A percentile compares a stretch with the other conserved stretches of the same genome.
These are phyloP conservation scores for Scaptomyza cyrtandrae DNA, from an alignment of 2,888 invertebrate species.

Conservation along the genomic window DNA sequence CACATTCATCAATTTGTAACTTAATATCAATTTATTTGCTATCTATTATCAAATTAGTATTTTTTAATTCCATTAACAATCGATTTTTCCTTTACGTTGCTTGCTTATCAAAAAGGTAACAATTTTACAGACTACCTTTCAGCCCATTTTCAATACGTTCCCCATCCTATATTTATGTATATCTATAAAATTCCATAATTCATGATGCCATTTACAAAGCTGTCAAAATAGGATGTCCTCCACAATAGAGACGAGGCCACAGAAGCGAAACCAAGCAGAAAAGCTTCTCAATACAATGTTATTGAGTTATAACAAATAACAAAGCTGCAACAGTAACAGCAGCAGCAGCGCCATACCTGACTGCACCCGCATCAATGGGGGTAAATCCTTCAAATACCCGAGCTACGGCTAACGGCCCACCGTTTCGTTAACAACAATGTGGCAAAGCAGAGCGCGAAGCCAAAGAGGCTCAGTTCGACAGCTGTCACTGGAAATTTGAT, in stretches of 20 bases:
- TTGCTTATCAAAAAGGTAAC: not conserved
- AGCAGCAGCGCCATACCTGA: conserved; percentile 45
- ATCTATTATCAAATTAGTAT: conserved; percentile 3
- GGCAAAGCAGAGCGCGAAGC: conserved; percentile 11
- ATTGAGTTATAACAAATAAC: conserved; percentile 40
- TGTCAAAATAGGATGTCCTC: conserved; percentile 53
- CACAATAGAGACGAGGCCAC: conserved; percentile 44
- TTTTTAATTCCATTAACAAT: not conserved
- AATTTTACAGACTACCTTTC: not conserved
- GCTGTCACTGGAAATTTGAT: conserved; percentile 32
- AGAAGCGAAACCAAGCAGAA: conserved; percentile 59
- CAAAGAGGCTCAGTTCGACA: conserved; percentile 31
- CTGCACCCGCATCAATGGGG: conserved; percentile 51
- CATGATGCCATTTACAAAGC: conserved; percentile 44
- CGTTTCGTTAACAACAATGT: conserved; percentile 29
- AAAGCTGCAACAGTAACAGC: conserved; percentile 36
- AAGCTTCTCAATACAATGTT: conserved; percentile 57
- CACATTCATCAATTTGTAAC: conserved; percentile 45
- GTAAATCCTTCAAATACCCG: conserved; percentile 12
- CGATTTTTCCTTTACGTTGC: not conserved
- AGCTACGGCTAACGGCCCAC: not conserved
- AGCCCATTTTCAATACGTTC: not conserved
- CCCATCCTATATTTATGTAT: not conserved
- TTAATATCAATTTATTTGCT: conserved; percentile 37
- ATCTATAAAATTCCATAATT: conserved; percentile 31